Percentiles rank a stretch among this genome's conserved stretches.
Evolutionary conservation across 2,113 vertebrate species (phyloP).

Genomic region (Callopanchax toddi): DNA sequence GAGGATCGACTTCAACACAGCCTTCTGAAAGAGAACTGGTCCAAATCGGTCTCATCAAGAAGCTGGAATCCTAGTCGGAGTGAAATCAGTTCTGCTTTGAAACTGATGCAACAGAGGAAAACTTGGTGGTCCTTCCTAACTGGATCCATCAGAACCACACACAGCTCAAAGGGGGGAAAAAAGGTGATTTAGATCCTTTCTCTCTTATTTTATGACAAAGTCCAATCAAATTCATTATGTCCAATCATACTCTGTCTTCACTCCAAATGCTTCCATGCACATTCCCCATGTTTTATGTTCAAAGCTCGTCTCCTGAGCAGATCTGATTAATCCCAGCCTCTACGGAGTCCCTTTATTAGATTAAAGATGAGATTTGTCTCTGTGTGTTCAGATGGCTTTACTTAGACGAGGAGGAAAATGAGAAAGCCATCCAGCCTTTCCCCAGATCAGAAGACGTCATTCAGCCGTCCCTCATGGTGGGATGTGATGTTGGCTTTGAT

Average conservation of each 20-base stretch:
- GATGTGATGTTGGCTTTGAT: slow-evolving; percentile 11
- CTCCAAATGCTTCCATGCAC: slow-evolving; percentile 25
- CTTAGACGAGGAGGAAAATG: slow-evolving; percentile 34
- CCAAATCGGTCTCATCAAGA: background rate
- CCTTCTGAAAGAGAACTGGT: background rate
- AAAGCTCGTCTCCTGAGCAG: slow-evolving; percentile 23
- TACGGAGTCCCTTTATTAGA: slow-evolving; percentile 43
- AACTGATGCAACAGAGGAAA: background rate
- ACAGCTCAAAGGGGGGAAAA: slow-evolving; percentile 1
- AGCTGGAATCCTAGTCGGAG: background rate
- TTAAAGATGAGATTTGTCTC: slow-evolving; percentile 43
- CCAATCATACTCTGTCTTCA: slow-evolving; percentile 42
- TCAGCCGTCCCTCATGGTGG: slow-evolving; percentile 22
- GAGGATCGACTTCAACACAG: background rate
- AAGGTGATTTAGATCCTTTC: slow-evolving; percentile 8
- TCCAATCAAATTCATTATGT: slow-evolving; percentile 13
- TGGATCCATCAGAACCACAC: background rate
- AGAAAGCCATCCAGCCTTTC: slow-evolving; percentile 29
- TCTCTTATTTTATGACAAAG: background rate
- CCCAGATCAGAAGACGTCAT: slow-evolving; percentile 17
- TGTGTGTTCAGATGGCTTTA: slow-evolving; percentile 53
- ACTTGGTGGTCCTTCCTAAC: background rate
- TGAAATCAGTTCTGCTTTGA: background rate
- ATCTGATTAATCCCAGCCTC: slow-evolving; percentile 53
- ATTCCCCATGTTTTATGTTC: slow-evolving; percentile 18